Evolutionary conservation across 2,113 vertebrate genomes (phyloP), one percentile per base, ranked within the genome.

Genomic region (Heliornis fulica): DNA sequence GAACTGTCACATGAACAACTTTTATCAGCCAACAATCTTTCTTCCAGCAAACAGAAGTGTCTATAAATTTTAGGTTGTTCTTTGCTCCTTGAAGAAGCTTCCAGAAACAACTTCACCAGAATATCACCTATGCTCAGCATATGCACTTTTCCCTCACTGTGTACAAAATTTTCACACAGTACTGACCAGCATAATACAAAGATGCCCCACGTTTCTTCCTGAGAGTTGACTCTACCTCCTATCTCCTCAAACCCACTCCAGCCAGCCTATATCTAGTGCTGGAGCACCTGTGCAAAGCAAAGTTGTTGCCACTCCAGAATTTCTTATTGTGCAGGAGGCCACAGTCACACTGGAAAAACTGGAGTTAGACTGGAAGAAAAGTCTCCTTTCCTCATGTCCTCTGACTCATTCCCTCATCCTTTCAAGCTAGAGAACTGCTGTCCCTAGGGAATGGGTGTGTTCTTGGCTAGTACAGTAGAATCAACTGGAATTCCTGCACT

Each of bases 131-230:
- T 29, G 40, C 13, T 61, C 40, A 16, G 17, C 1, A 31, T 21
- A 69, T 0, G 1, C 0, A 0, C 34, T 34, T 29, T 74, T 48
- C 17, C 4, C 3, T 23, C 36, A 31, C 9, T 21, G 29, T 8
- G 4, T 48, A 38, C 29, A 82, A 66, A 81, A 90, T 48, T 50
- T 78, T 46, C 46, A 46, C 88, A 81, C 28, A 60, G 13, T 32
- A 59, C 34, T 0, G 14, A 51, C 25, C 8, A 0, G 59, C 45
- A 17, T 34, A 12, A 43, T 59, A 19, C 8, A 20, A 20, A 78
- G 53, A 29, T 32, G 14, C n/a, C 13, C 46, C 18, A 18, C 0
- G 2, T 19, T 48, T 80, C 22, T 14, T 85, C 25, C 61, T 87
- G 57, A 63, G 50, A 77, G 28, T 2, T 64, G 65, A 40, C 22